Evolutionary conservation across 2,797 vertebrate genomes (phyloP).

Genomic region (Syngnathus rostellatus): DNA sequence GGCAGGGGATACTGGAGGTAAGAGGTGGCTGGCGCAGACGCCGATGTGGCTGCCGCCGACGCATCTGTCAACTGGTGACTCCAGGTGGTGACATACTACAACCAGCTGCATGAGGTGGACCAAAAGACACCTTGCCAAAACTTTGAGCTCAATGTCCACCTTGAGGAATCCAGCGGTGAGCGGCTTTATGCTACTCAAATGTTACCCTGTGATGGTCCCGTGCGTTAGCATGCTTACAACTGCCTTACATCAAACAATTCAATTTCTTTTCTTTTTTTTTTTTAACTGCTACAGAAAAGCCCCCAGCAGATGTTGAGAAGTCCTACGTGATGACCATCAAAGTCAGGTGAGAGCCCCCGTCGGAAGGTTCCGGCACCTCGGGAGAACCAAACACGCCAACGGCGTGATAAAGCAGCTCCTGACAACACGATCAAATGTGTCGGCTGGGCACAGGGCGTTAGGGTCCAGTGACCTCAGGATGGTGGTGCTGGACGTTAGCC

Average conservation of each 20-base stretch:
- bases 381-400: not conserved
- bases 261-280: no score
- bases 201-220: no score
- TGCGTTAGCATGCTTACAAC: no score
- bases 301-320: conserved; percentile 56
- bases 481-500: conserved; percentile 65
- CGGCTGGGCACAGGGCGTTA: conserved; percentile 45
- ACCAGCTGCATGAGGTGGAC: conserved; percentile 62
- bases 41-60: not conserved
- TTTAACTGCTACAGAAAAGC: conserved; percentile 44
- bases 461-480: conserved; percentile 60
- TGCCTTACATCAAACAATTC: no score
- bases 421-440: not conserved
- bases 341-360: conserved; percentile 49
- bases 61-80: not conserved
- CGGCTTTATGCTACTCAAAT: not conserved
- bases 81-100: conserved; percentile 70
- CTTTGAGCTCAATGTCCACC: conserved; percentile 63
- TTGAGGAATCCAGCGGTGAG: conserved; percentile 55
- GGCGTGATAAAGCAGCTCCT: not conserved
- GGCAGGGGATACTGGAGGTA: conserved; percentile 71
- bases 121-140: conserved; percentile 51
- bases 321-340: conserved; percentile 59
- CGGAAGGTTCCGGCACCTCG: not conserved
- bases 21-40: not conserved